These are phyloP conservation scores for Girardinus metallicus DNA, from an alignment of 2,797 vertebrate species.

Conservation along the genomic window DNA sequence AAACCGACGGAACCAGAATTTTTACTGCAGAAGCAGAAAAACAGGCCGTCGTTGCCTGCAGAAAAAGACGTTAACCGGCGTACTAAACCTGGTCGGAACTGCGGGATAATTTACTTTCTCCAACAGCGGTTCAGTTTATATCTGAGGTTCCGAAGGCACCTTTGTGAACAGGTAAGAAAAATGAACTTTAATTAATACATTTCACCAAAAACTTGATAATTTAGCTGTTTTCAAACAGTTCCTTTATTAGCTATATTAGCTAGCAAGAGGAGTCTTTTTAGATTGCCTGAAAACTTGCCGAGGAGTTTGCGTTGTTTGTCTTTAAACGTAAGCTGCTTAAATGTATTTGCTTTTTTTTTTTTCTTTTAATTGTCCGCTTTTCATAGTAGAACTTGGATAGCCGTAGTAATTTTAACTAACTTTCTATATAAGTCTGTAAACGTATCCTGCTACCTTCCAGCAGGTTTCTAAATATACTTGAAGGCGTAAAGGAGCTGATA, in stretches of 20 bases:
- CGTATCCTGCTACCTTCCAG: slow-evolving; percentile 46
- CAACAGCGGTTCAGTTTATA: not conserved
- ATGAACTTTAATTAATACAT: not conserved
- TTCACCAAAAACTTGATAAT: not conserved
- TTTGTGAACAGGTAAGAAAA: slow-evolving; percentile 29
- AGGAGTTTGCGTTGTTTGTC: not conserved
- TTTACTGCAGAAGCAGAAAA: not conserved
- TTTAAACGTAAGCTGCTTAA: not conserved
- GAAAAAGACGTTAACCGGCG: slow-evolving; percentile 1
- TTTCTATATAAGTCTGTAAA: slow-evolving; percentile 49
- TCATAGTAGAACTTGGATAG: not conserved
- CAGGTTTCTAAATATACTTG: slow-evolving; percentile 62
- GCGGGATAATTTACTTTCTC: not conserved
- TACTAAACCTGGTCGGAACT: not conserved
- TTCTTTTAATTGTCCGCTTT: not conserved
- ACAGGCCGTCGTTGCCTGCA: too few relatives aligned
- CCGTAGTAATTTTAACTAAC: not conserved
- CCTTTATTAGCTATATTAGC: slow-evolving; percentile 33
- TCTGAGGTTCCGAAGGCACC: not conserved
- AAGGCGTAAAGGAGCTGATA: slow-evolving; percentile 19
- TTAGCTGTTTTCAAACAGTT: not conserved
- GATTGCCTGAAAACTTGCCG: not conserved
- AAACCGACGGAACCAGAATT: not conserved
- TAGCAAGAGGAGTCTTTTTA: slow-evolving; percentile 3
- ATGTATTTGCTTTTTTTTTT: not conserved